Evolutionary conservation across 2,113 vertebrate species (phyloP).

Genomic region (Megaceryle torquata): DNA sequence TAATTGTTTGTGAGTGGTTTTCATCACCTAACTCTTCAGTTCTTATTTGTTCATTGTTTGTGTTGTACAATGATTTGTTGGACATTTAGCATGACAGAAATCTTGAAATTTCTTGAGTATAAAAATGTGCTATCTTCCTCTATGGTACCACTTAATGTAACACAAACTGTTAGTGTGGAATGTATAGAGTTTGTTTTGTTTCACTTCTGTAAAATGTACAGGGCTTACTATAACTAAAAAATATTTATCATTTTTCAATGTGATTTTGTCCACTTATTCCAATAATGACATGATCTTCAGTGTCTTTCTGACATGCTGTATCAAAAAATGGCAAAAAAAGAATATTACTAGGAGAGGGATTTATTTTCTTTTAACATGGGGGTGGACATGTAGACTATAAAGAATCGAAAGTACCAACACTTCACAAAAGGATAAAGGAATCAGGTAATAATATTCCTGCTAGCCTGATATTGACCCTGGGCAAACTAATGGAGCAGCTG

Average conservation of each 20-base stretch:
- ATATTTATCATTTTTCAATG: neutral
- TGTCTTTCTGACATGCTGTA: neutral
- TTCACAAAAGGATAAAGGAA: neutral
- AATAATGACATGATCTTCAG: neutral
- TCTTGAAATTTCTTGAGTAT: neutral
- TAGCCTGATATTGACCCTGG: neutral
- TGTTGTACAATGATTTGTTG: neutral
- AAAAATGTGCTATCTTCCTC: neutral
- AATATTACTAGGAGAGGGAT: neutral
- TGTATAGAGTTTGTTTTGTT: neutral
- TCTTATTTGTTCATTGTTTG: neutral
- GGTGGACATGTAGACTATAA: neutral
- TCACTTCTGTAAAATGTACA: neutral
- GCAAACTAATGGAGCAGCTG: neutral
- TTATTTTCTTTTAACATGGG: neutral
- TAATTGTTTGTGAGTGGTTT: neutral
- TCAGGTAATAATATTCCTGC: neutral
- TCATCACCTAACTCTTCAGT: neutral
- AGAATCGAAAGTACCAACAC: neutral
- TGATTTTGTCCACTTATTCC: neutral
- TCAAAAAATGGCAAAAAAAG: neutral
- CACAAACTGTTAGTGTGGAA: neutral
- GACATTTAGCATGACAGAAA: neutral
- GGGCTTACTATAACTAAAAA: neutral
- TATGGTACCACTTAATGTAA: neutral